These are phyloP conservation scores for Aphidius gifuensis DNA, from an alignment of 1,140 invertebrate species.

Conservation along the genomic window DNA sequence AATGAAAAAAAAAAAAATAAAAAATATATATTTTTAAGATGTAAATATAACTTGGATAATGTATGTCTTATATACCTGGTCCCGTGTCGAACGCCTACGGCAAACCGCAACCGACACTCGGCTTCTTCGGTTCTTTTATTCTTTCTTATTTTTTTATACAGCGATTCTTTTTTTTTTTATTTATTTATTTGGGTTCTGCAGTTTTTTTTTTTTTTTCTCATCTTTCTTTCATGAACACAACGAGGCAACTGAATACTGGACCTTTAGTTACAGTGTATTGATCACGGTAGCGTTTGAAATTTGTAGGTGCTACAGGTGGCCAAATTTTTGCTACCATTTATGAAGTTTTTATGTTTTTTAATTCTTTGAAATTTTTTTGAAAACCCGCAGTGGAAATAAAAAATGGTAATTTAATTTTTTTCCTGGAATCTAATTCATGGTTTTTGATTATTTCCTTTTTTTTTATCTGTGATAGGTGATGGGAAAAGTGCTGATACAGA, in stretches of 20 bases:
- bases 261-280: background rate
- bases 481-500: no score
- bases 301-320: constrained; percentile 11
- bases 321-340: constrained; percentile 1
- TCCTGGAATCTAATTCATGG: no score
- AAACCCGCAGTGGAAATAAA: no score
- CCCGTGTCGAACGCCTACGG: constrained; percentile 36
- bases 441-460: no score
- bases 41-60: constrained; percentile 37
- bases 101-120: constrained; percentile 16
- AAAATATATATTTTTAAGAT: no score
- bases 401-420: no score
- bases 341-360: no score
- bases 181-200: background rate
- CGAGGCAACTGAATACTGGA: background rate
- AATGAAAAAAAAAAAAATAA: no score
- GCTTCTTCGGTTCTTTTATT: constrained; percentile 5
- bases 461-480: no score
- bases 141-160: constrained; percentile 4
- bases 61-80: constrained; percentile 21
- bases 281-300: constrained; percentile 9
- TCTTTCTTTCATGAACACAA: background rate
- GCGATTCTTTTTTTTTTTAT: background rate
- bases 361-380: no score
- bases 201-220: background rate